phyloP scores from a whole-genome alignment of 2,113 vertebrate species.

The Nerophis ophidion region DNA sequence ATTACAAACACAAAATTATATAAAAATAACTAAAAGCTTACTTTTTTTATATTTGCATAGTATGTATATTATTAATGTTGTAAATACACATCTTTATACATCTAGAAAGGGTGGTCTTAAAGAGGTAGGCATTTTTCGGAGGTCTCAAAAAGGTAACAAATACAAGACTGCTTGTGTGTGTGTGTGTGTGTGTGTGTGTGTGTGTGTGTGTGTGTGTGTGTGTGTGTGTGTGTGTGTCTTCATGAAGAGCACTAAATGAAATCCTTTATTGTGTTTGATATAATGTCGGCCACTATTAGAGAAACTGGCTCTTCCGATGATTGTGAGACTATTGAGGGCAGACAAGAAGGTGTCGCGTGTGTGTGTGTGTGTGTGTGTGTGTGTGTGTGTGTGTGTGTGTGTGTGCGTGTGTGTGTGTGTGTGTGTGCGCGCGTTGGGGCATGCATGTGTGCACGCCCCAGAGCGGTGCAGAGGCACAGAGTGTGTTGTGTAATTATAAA shows the following conservation, averaged over 20 bases:
- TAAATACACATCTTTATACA: too few relatives aligned
- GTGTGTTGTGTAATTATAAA: conserved; percentile 74
- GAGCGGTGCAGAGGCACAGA: conserved; percentile 45
- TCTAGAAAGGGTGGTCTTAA: too few relatives aligned
- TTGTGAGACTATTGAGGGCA: conserved; percentile 68
- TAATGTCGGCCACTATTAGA: conserved; percentile 97
- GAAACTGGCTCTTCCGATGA: conserved; percentile 64
- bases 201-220: conserved; percentile 18
- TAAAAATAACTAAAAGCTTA: too few relatives aligned
- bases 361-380: conserved; percentile 18
- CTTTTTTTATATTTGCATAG: too few relatives aligned
- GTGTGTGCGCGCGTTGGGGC: conserved; percentile 20
- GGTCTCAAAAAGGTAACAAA: too few relatives aligned
- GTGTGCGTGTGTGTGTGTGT: conserved; percentile 10
- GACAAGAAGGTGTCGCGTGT: conserved; percentile 30
- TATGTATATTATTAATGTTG: too few relatives aligned
- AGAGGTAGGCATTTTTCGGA: too few relatives aligned
- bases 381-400: conserved; percentile 4
- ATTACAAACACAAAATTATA: conserved; percentile 38
- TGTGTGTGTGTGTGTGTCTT: conserved; percentile 53
- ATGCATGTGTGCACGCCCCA: conserved; percentile 42
- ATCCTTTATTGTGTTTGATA: conserved; percentile 99
- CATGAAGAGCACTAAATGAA: conserved; percentile 95
- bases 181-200: conserved; percentile 23
- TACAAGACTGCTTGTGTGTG: conserved; percentile 61